Conservation (phyloP, 2,797 vertebrate genomes). For the Acrossocheilus fasciatus region DNA sequence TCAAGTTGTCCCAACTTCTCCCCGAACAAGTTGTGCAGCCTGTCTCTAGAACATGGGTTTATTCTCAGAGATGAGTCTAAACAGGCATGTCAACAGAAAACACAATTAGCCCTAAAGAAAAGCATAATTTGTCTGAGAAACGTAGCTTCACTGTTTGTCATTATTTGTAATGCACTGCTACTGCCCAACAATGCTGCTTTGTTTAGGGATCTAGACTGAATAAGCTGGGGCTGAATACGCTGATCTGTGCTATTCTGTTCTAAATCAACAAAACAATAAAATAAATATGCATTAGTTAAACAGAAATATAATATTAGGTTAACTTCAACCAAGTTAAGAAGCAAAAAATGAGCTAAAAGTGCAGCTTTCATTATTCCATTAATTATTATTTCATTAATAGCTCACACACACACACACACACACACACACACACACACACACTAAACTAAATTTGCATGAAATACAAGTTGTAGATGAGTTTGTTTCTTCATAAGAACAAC, state of each 20-base stretch:
- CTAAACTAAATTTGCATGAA: no score
- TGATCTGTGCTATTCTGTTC: not conserved
- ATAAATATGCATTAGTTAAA: not conserved
- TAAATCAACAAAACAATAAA: not conserved
- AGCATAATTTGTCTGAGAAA: not conserved
- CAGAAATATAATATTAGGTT: not conserved
- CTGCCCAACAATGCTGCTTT: not conserved
- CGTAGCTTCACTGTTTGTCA: not conserved
- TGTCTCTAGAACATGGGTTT: not conserved
- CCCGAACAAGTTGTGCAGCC: not conserved
- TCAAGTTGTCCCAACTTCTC: not conserved
- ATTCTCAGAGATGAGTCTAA: not conserved
- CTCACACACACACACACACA: no score
- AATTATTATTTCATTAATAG: no score
- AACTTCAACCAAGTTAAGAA: not conserved
- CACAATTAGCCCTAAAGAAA: not conserved
- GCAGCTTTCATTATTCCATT: no score
- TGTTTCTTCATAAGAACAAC: no score
- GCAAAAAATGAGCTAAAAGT: not conserved
- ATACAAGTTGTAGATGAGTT: no score
- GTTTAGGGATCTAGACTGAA: not conserved
- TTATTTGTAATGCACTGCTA: not conserved
- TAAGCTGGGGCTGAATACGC: not conserved
- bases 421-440: no score
- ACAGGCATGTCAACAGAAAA: not conserved